Conservation (phyloP, 2,888 invertebrate species). For the Drosophila borealis region DNA sequence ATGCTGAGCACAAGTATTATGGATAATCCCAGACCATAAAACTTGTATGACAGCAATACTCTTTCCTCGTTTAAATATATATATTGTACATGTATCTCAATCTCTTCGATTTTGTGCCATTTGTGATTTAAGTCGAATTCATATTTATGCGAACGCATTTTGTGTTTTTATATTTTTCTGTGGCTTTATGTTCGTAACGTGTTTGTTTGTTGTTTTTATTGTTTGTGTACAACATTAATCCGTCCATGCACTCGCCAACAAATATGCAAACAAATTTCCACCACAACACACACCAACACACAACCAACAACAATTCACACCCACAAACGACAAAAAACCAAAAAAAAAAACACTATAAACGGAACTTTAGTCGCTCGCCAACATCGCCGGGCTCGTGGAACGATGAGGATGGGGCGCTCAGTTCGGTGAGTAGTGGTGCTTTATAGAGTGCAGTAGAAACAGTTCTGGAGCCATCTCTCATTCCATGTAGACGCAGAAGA, state of each 20-base stretch:
- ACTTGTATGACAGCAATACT: too few species aligned
- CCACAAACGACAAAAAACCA: conserved; percentile 44
- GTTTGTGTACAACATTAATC: conserved; percentile 74
- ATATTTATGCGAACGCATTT: conserved; percentile 35
- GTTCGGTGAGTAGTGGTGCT: conserved; percentile 78
- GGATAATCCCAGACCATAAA: too few species aligned
- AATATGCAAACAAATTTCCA: conserved; percentile 56
- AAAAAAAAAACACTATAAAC: conserved; percentile 27
- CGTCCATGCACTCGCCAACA: conserved; percentile 63
- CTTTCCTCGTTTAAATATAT: neutral
- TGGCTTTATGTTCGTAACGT: conserved; percentile 67
- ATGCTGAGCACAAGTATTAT: too few species aligned
- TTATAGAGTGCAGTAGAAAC: neutral
- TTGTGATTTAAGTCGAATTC: conserved; percentile 25
- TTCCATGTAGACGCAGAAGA: conserved; percentile 77
- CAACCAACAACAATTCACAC: conserved; percentile 35
- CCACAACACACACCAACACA: conserved; percentile 44
- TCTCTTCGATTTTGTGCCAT: neutral
- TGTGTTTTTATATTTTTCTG: conserved; percentile 56
- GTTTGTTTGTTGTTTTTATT: conserved; percentile 61
- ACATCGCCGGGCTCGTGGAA: conserved; percentile 85
- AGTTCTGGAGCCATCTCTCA: conserved; percentile 7
- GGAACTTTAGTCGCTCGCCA: conserved; percentile 82
- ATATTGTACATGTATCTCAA: neutral
- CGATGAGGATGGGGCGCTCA: conserved; percentile 84